Evolutionary conservation across 2,888 invertebrate species (phyloP), one percentile per base, ranked within the genome.

Genomic region (Idaea straminata): DNA sequence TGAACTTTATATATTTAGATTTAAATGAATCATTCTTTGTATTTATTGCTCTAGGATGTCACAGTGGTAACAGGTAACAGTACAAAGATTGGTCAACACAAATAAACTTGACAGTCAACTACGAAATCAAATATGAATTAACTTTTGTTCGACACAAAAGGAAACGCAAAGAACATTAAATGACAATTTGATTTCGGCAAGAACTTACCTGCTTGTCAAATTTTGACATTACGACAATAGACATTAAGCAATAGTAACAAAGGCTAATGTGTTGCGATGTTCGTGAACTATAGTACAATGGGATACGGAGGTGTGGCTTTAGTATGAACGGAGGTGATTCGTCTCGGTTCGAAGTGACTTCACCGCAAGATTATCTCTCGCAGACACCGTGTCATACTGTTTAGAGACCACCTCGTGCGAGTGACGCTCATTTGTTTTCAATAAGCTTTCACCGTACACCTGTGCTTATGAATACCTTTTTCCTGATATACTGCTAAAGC

Each of bases 331-430:
- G 47, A 47, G 69, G 68, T 72, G 77, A 85, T 85, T 81, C 75
- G 84, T 69, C 79, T 77, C 79, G 84, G 66, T 65, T 66, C 47
- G 47, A 47, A 47, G 47, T 47, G 47, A 47, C 13, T 47, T 6
- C 10, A 47, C 47, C 47, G 47, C 47, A 47, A 47, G 47, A 47
- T 47, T 7, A 13, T 47, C 47, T 47, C 47, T 47, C 6, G 47
- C 47, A 47, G 47, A 58, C 16, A 16, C 5, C 57, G 15, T 15
- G 57, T 57, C 57, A 57, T 13, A 13, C 57, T 13, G 15, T 15
- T 58, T 16, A 58, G 58, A 58, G 86, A 87, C 88, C 88, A 86
- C 88, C 88, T 81, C 78, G 78, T 73, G 74, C 69, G 77, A 69
- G 77, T 72, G 66, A 73, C 74, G 72, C 75, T 77, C 80, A 78